Evolutionary conservation across 1,140 invertebrate species (phyloP).

Genomic region (Colletes latitarsis): DNA sequence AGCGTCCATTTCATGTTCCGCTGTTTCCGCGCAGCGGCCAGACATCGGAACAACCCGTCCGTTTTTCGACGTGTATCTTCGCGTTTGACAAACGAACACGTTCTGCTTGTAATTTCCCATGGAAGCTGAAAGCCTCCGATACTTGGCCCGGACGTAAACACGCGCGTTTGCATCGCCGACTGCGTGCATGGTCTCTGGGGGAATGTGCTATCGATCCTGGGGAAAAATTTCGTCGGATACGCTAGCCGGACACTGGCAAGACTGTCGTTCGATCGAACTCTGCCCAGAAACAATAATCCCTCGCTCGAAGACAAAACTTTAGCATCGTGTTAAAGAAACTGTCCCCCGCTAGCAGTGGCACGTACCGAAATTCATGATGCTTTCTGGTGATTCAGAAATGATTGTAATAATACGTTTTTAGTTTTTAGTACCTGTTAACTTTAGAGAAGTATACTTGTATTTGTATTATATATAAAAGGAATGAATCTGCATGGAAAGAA

Average conservation of each 20-base stretch:
- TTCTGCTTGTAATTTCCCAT: conserved; percentile 35
- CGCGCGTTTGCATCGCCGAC: background rate
- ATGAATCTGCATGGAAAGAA: too few species aligned
- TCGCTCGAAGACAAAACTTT: background rate
- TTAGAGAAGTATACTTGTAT: too few species aligned
- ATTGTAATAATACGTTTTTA: too few species aligned
- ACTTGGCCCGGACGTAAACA: conserved; percentile 10
- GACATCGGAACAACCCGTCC: background rate
- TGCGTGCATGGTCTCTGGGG: background rate
- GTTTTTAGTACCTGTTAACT: too few species aligned
- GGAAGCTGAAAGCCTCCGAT: conserved; percentile 22
- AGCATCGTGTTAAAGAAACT: too few species aligned
- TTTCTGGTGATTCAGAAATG: too few species aligned
- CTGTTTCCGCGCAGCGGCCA: background rate
- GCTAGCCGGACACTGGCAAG: background rate
- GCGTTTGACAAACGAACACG: conserved; percentile 25
- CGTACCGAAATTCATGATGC: too few species aligned
- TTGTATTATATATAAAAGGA: too few species aligned
- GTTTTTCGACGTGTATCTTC: conserved; percentile 12
- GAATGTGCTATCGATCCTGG: conserved; percentile 15
- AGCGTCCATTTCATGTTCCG: conserved; percentile 36
- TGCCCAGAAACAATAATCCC: background rate
- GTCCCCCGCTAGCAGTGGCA: too few species aligned
- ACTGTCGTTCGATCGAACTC: background rate
- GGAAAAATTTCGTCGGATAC: conserved; percentile 18